phyloP scores from a whole-genome alignment of 1,140 invertebrate species.

The Hermatobates lingyangjiaoensis region DNA sequence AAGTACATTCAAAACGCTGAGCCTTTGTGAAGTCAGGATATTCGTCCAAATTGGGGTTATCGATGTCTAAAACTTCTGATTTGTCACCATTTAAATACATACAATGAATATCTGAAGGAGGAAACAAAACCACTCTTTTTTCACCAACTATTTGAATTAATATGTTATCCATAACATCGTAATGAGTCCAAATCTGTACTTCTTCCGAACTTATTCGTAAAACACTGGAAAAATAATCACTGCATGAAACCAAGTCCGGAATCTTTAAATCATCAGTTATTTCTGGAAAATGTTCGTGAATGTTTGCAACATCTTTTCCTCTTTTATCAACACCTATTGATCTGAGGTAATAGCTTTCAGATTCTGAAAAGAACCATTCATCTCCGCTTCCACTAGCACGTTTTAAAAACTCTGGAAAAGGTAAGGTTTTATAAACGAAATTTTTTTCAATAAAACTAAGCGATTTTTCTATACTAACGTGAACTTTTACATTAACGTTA shows the following conservation, averaged over 20 bases:
- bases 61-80: constrained; percentile 34
- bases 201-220: constrained; percentile 32
- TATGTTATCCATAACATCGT: constrained; percentile 42
- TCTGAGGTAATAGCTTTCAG: constrained; percentile 34
- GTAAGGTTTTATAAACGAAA: constrained; percentile 32
- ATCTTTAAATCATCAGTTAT: constrained; percentile 29
- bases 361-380: constrained; percentile 22
- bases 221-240: constrained; percentile 35
- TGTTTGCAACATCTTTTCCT: constrained; percentile 31
- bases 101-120: constrained; percentile 29
- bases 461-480: constrained; percentile 26
- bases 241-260: constrained; percentile 26
- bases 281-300: constrained; percentile 28
- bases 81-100: constrained; percentile 39
- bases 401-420: constrained; percentile 27
- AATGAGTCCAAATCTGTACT: constrained; percentile 39
- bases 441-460: constrained; percentile 38
- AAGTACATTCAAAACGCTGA: constrained; percentile 24
- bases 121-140: constrained; percentile 33
- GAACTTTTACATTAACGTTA: constrained; percentile 29
- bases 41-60: constrained; percentile 26
- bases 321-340: constrained; percentile 31
- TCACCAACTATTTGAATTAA: constrained; percentile 32
- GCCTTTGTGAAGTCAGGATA: constrained; percentile 31
- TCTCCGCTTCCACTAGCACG: constrained; percentile 19